A percentile compares a stretch with the other conserved stretches of the same genome.
phyloP scores from a whole-genome alignment of 2,113 vertebrate genomes.

The Melospiza melodia region DNA sequence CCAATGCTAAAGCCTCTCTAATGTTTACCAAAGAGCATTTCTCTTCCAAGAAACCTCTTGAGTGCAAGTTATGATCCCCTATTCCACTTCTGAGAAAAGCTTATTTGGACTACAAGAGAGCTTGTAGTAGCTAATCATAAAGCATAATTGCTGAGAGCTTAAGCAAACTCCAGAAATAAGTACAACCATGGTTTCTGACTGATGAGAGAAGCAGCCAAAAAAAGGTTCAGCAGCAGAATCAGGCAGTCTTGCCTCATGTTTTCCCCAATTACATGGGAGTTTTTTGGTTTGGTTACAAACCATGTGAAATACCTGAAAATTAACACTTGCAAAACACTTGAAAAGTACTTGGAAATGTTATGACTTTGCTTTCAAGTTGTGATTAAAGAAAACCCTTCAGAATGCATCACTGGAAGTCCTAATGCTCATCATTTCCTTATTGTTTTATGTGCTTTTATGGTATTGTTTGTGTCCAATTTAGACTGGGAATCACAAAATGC shows the following conservation, averaged over 20 bases:
- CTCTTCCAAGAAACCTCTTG: not conserved
- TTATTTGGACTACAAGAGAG: not conserved
- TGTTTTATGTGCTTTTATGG: not conserved
- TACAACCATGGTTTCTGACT: not conserved
- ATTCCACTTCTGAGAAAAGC: not conserved
- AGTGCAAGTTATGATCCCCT: not conserved
- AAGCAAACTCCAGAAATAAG: not conserved
- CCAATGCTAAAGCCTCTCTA: not conserved
- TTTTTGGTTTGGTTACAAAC: not conserved
- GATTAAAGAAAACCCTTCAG: not conserved
- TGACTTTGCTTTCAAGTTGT: not conserved
- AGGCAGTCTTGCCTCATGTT: fast-evolving
- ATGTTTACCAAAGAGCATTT: not conserved
- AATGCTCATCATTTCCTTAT: not conserved
- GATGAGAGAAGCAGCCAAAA: fast-evolving
- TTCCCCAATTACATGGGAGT: not conserved
- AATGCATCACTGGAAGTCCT: not conserved
- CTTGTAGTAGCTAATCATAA: not conserved
- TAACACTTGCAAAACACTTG: not conserved
- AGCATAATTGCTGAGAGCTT: not conserved
- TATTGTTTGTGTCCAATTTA: not conserved
- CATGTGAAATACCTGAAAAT: not conserved
- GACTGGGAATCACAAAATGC: not conserved
- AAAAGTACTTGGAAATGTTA: not conserved
- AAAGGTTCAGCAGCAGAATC: not conserved